These are phyloP conservation scores for Tretioscincus oriximinensis DNA, from an alignment of 2,113 vertebrate genomes.

Conservation along the genomic window DNA sequence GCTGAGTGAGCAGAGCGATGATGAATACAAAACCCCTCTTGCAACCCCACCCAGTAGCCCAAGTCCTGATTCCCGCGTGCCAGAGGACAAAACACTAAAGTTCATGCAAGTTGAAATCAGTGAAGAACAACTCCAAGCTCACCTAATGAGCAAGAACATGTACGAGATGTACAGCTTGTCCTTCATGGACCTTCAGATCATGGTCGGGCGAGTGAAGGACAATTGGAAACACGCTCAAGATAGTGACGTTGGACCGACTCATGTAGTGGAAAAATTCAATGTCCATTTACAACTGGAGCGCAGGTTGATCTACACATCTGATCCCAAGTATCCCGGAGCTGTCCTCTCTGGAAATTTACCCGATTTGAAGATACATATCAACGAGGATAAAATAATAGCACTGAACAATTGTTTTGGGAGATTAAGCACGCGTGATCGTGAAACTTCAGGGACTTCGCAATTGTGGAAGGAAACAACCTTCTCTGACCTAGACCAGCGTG, in stretches of 20 bases:
- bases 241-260: constrained; percentile 92
- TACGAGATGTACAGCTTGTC: constrained; percentile 93
- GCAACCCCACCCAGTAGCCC: constrained; percentile 90
- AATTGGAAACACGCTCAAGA: constrained; percentile 97
- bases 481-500: constrained; percentile 78
- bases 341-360: constrained; percentile 91
- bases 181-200: constrained; percentile 96
- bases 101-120: constrained; percentile 70
- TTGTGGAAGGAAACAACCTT: constrained; percentile 88
- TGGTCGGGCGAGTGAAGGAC: constrained; percentile 93
- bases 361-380: constrained; percentile 95
- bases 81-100: constrained; percentile 47
- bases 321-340: constrained; percentile 92
- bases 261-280: constrained; percentile 96
- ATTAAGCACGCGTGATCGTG: constrained; percentile 76
- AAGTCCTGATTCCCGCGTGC: constrained; percentile 73
- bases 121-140: constrained; percentile 74
- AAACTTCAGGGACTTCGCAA: constrained; percentile 71
- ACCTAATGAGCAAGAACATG: constrained; percentile 81
- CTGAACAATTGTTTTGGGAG: constrained; percentile 85
- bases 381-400: constrained; percentile 93
- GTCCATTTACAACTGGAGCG: constrained; percentile 93
- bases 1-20: constrained; percentile 87
- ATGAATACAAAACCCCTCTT: constrained; percentile 94
- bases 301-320: constrained; percentile 91